These are phyloP conservation scores for Psylliodes chrysocephalus DNA, from an alignment of 2,888 invertebrate genomes.

Conservation along the genomic window DNA sequence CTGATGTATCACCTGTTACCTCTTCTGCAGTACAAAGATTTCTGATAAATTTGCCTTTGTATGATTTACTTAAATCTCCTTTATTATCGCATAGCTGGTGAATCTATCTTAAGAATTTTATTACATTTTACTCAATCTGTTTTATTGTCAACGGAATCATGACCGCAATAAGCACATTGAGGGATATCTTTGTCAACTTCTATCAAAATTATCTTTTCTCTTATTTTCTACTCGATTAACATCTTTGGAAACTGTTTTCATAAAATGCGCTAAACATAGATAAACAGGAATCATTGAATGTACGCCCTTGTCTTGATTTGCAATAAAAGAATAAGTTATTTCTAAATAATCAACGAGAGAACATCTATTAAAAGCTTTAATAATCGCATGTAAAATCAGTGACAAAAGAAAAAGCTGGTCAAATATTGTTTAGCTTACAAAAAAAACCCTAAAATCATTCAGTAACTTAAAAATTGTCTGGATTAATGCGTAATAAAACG, in stretches of 20 bases:
- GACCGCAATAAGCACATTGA: conserved; percentile 2
- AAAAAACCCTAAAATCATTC: conserved; percentile 33
- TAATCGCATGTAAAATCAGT: conserved; percentile 42
- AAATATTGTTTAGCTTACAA: conserved; percentile 12
- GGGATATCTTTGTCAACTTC: conserved; percentile 2
- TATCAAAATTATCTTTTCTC: background rate
- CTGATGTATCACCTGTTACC: background rate
- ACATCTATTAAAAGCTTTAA: conserved; percentile 26
- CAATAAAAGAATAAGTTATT: conserved; percentile 1
- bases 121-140: conserved; percentile 2
- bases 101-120: background rate
- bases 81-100: conserved; percentile 12
- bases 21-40: conserved; percentile 3
- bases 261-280: conserved; percentile 33
- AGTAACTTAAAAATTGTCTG: conserved; percentile 38
- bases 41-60: conserved; percentile 14
- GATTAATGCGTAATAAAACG: no score
- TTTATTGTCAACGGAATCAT: background rate
- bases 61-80: background rate
- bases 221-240: conserved; percentile 13
- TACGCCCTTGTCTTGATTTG: no score
- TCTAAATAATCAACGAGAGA: conserved; percentile 32
- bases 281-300: background rate
- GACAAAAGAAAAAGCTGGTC: conserved; percentile 22
- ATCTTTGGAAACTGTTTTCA: conserved; percentile 38